Base-by-base conservation (phyloP, 2,797 vertebrate genomes). In the Buphagus erythrorhynchus region DNA sequence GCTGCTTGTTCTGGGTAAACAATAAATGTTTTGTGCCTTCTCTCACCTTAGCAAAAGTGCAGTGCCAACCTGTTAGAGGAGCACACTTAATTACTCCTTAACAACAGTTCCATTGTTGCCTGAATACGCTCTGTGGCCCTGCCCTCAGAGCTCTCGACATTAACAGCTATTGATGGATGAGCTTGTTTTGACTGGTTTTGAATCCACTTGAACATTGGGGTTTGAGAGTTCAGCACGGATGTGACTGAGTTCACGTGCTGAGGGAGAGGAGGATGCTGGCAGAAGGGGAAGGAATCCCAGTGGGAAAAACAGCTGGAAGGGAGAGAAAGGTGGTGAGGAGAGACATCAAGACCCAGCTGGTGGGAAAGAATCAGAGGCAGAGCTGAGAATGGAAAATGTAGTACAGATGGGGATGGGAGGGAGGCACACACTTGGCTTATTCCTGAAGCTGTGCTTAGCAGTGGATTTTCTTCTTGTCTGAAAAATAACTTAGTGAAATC, bases 161-260 rank as follows among this genome's bases (percentile, higher is more conserved):
- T 91, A 94, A 95, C 85, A 96, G 59, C 63, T 93, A 58, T 80
- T 80, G 89, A 90, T 89, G 80, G 93, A 82, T 86, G 89, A 95
- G 78, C 86, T 92, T 80, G 72, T 79, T 97, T 80, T 86, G 68
- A 67, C 81, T 84, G 48, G 91, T 92, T 96, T 61, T 57, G 45
- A 92, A 86, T 73, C 63, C 71, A 78, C 73, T 94, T 68, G 88
- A 93, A 93, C 61, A 35, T 63, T 51, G 38, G 1, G 15, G 66
- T 86, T 89, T 54, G 75, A 90, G 96, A 92, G 87, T 74, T 96
- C 89, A 88, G 3, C 22, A 59, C 87, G 91, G 93, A 86, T 93
- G 77, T 91, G 81, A 90, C 69, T 3, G 52, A 81, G 67, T 61
- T 91, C 82, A 33, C 3, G 2, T 82, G 63, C 90, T 54, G 59